These are phyloP conservation scores for Philypnodon macrostomus DNA, from an alignment of 2,797 vertebrate genomes.

Conservation along the genomic window DNA sequence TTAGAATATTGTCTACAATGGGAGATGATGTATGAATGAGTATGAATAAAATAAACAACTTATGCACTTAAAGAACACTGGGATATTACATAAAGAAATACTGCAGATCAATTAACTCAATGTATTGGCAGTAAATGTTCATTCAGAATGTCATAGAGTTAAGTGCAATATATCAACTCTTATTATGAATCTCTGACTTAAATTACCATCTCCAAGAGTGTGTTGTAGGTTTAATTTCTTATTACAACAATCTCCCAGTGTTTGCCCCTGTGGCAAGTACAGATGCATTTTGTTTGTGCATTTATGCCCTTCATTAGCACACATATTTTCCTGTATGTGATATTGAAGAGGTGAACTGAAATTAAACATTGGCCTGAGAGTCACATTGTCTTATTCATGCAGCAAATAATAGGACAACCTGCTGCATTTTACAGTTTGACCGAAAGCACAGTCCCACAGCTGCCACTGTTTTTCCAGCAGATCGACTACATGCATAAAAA, in stretches of 20 bases:
- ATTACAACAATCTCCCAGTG: neutral
- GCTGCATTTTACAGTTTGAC: slow-evolving; percentile 29
- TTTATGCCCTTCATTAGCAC: slow-evolving; percentile 14
- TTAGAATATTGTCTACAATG: no score
- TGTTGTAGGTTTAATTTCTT: no score
- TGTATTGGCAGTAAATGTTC: no score
- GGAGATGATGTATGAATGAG: no score
- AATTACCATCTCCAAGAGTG: slow-evolving; percentile 1
- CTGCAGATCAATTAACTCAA: no score
- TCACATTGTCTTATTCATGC: slow-evolving; percentile 28
- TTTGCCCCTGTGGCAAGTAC: slow-evolving; percentile 15
- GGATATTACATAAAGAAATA: no score
- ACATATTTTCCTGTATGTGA: slow-evolving; percentile 21
- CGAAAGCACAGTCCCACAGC: slow-evolving; percentile 34
- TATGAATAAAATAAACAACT: no score
- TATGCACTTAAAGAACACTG: no score
- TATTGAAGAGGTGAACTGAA: slow-evolving; percentile 9
- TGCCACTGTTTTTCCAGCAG: slow-evolving; percentile 50
- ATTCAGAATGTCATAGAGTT: no score
- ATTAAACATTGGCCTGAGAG: slow-evolving; percentile 5
- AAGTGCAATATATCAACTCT: slow-evolving; percentile 13
- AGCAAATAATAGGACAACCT: slow-evolving; percentile 7
- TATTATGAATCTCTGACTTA: slow-evolving; percentile 13
- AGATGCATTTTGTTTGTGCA: slow-evolving; percentile 12
- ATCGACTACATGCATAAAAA: slow-evolving; percentile 41